Base-by-base conservation (phyloP, 2,113 vertebrate species). In the Cyprinodon variegatus region DNA sequence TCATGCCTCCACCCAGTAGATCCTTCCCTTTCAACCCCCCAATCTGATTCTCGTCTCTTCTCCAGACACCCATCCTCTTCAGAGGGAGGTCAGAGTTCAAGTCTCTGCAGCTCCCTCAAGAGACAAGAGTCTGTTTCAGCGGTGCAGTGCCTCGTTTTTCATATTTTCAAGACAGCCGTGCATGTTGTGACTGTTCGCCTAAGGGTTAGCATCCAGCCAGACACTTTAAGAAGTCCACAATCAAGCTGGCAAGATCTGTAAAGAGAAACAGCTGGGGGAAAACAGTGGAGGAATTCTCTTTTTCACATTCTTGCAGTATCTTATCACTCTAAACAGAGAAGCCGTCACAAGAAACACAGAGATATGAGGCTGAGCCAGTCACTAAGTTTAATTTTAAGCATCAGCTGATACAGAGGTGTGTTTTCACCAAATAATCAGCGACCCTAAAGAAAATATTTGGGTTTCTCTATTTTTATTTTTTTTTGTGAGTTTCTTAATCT, bases 71-170 rank as follows among this genome's bases (percentile, higher is more conserved):
- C 87, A 40, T 79, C 73, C 50, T 89, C 87, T 87, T 76, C 82
- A 87, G 75, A 68, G 77, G 9, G 74, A 70, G 90, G 90, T 90
- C 90, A 88, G 71, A 78, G 90, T 69, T 92, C 90, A 88, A 79
- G 74, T 62, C 84, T 77, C 65, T 17, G 83, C 82, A 70, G 67
- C 83, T 78, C 82, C 66, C 70, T 72, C 74, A 14, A 66, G 17
- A 84, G 74, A 91, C 92, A 90, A 90, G 88, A 86, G 87, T 82
- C 86, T 80, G 7, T 79, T 91, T 92, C 83, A 88, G 78, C 70
- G 53, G 70, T 20, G 38, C 74, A 59, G 74, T 75, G 72, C 78
- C 72, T 77, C 13, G 61, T 75, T 62, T 79, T 86, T 88, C 76
- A 79, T 76, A 82, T 85, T 90, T 90, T 82, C 38, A 15, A 66